phyloP scores from a whole-genome alignment of 2,888 invertebrate genomes.

The Campoplex nolae region DNA sequence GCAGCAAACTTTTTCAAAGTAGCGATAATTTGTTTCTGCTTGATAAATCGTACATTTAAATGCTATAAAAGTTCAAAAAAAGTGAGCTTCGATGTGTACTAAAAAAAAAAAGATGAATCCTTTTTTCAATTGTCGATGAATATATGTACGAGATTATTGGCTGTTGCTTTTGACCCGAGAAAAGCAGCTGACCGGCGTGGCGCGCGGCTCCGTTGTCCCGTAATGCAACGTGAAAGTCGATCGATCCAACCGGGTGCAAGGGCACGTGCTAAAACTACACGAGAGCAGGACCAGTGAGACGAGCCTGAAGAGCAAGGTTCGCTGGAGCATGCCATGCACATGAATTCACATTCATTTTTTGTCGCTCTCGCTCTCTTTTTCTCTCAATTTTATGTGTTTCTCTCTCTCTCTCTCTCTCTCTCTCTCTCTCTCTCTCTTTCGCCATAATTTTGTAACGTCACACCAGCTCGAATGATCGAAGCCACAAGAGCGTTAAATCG shows the following conservation, averaged over 20 bases:
- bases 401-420: background rate
- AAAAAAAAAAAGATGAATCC: background rate
- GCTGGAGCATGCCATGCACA: slow-evolving; percentile 54
- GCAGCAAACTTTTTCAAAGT: too few species aligned
- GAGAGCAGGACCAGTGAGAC: background rate
- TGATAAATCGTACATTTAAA: too few species aligned
- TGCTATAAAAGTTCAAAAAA: background rate
- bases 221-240: slow-evolving; percentile 61
- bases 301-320: slow-evolving; percentile 29
- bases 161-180: slow-evolving; percentile 27
- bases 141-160: slow-evolving; percentile 1
- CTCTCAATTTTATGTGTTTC: background rate
- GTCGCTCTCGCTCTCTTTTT: background rate
- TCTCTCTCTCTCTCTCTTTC: background rate
- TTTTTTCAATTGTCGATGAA: background rate
- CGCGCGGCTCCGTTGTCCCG: slow-evolving; percentile 24
- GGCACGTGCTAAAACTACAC: slow-evolving; percentile 56
- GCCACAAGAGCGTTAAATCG: slow-evolving; percentile 13
- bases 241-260: slow-evolving; percentile 64
- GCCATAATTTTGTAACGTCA: slow-evolving; percentile 24
- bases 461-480: background rate
- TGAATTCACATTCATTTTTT: slow-evolving; percentile 42
- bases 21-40: too few species aligned
- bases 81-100: background rate
- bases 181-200: slow-evolving; percentile 56